A percentile compares a stretch with the other conserved stretches of the same genome.
Conservation (phyloP, 1,140 invertebrate species). For the Triops longicaudatus region DNA sequence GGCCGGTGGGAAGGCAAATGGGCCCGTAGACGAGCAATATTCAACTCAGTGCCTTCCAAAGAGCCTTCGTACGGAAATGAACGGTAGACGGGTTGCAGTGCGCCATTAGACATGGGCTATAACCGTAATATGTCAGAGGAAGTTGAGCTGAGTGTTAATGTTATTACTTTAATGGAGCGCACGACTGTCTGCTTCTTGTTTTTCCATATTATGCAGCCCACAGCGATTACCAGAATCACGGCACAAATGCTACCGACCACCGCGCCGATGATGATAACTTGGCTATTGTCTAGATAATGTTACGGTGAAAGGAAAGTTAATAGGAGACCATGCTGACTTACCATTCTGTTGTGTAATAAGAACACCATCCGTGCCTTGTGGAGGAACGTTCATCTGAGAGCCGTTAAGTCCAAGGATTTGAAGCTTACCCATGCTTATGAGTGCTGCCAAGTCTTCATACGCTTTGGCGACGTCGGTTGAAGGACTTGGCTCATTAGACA, state of each 20-base stretch:
- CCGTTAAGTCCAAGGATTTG: neutral
- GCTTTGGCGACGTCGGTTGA: neutral
- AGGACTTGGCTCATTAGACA: constrained; percentile 2
- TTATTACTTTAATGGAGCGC: neutral
- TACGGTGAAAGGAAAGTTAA: neutral
- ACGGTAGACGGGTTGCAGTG: neutral
- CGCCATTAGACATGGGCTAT: neutral
- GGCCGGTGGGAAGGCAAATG: neutral
- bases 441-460: neutral
- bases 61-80: neutral
- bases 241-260: neutral
- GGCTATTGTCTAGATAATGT: neutral
- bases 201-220: constrained; percentile 6
- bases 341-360: neutral
- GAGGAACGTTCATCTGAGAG: neutral
- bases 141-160: neutral
- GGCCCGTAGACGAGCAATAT: neutral
- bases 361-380: neutral
- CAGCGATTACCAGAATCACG: neutral
- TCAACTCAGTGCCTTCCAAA: neutral
- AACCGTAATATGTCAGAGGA: neutral
- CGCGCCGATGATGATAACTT: neutral
- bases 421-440: neutral
- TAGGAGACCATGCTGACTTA: neutral
- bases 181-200: neutral